A percentile compares a stretch with the other conserved stretches of the same genome.
Evolutionary conservation across 2,888 invertebrate species (phyloP).

Genomic region (Tribolium freemani): DNA sequence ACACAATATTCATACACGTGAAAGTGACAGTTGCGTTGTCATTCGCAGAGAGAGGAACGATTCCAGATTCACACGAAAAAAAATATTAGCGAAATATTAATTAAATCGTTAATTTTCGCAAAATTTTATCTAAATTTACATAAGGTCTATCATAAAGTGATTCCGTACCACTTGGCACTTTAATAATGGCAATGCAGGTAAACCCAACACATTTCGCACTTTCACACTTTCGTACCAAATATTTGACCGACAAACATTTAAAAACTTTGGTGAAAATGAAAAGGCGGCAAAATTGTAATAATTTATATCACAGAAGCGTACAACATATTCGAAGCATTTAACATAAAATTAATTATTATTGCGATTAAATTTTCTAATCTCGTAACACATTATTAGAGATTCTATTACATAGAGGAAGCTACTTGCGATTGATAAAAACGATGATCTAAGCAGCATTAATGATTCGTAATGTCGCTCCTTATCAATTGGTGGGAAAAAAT

Average conservation of each 20-base stretch:
- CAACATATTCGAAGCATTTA: not conserved
- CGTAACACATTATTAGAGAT: conserved; percentile 21
- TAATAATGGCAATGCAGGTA: too few species aligned
- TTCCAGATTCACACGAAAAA: not conserved
- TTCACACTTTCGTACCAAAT: too few species aligned
- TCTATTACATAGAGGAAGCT: conserved; percentile 20
- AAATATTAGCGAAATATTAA: too few species aligned
- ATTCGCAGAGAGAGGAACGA: not conserved
- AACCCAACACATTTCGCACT: too few species aligned
- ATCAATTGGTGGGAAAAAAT: not conserved
- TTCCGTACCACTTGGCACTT: too few species aligned
- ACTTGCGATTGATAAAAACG: conserved; percentile 2
- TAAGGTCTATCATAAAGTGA: too few species aligned
- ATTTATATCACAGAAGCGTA: not conserved
- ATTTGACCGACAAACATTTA: too few species aligned
- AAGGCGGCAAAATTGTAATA: not conserved
- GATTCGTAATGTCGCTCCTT: conserved; percentile 1
- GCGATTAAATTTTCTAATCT: not conserved
- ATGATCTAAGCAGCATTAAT: not conserved
- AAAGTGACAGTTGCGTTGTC: not conserved
- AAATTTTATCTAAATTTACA: too few species aligned
- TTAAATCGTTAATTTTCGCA: too few species aligned
- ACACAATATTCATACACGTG: not conserved
- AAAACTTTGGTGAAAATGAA: too few species aligned
- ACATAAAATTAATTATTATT: not conserved